Evolutionary conservation across 2,797 vertebrate species (phyloP).

Genomic region (Tachyglossus aculeatus): DNA sequence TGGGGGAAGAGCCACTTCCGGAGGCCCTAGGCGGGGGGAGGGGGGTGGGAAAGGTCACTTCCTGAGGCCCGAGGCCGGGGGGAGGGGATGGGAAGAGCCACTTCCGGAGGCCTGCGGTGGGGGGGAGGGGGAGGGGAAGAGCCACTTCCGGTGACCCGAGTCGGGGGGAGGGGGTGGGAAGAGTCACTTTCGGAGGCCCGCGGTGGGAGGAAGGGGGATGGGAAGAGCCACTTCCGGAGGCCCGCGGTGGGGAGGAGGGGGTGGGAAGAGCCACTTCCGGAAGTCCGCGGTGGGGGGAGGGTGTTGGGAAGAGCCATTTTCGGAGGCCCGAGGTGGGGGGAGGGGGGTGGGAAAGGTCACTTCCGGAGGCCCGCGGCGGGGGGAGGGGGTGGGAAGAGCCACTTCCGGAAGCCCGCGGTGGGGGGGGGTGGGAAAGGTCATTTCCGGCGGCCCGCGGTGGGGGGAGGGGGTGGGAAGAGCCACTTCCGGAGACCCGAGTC

Average conservation of each 20-base stretch:
- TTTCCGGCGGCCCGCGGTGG: background rate
- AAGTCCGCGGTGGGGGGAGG: too few species aligned
- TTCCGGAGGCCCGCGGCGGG: background rate
- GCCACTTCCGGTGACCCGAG: background rate
- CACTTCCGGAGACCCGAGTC: too few species aligned
- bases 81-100: rapidly evolving
- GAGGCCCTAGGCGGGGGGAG: too few species aligned
- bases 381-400: rapidly evolving
- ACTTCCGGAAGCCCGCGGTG: too few species aligned
- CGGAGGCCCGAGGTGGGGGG: background rate
- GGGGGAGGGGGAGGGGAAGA: slow-evolving; percentile 9
- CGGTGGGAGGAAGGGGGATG: background rate
- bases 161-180: too few species aligned
- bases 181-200: too few species aligned
- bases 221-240: background rate
- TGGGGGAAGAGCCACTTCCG: too few species aligned
- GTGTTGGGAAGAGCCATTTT: background rate
- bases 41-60: too few species aligned
- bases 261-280: too few species aligned
- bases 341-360: too few species aligned
- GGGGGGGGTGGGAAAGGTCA: background rate
- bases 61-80: background rate
- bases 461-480: background rate
- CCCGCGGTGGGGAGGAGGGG: too few species aligned
- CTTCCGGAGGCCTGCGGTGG: too few species aligned